Conservation (phyloP, 2,888 invertebrate species). For the Volucella inanis region DNA sequence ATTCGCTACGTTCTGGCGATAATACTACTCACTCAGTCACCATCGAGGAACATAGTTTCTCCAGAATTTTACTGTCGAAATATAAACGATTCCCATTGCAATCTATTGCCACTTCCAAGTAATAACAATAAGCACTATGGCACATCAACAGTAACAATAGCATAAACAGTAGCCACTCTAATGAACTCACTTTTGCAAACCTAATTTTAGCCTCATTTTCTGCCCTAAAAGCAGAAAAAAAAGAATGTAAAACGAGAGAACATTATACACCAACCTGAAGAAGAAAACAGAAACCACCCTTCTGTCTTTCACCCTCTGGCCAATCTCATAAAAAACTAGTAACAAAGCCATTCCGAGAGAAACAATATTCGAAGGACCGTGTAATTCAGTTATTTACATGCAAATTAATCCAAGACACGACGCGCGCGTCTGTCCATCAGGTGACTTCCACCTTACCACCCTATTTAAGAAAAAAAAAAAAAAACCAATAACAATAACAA, state of each 20-base stretch:
- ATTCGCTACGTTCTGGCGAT: too few relatives aligned
- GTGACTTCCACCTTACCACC: not conserved
- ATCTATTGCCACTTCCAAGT: constrained; percentile 63
- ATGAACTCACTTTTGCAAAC: constrained; percentile 67
- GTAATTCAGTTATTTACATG: constrained; percentile 75
- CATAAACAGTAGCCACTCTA: constrained; percentile 41
- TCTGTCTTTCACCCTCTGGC: constrained; percentile 45
- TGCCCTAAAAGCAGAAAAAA: not conserved
- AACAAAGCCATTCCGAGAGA: constrained; percentile 69
- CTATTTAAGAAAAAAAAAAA: not conserved
- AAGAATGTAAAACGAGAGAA: not conserved
- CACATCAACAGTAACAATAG: not conserved
- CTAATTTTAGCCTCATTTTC: constrained; percentile 72
- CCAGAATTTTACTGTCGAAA: not conserved
- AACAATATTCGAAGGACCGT: constrained; percentile 75
- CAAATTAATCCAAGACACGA: constrained; percentile 73
- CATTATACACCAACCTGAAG: not conserved
- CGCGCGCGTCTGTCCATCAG: constrained; percentile 70
- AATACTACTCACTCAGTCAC: too few relatives aligned
- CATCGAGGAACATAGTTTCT: too few relatives aligned
- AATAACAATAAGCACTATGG: constrained; percentile 67
- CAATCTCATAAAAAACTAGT: constrained; percentile 38
- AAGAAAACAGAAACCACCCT: constrained; percentile 29
- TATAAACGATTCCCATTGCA: constrained; percentile 66
- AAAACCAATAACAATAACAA: not conserved